Conservation (phyloP, 2,888 invertebrate genomes). For the Steinernema carpocapsae region DNA sequence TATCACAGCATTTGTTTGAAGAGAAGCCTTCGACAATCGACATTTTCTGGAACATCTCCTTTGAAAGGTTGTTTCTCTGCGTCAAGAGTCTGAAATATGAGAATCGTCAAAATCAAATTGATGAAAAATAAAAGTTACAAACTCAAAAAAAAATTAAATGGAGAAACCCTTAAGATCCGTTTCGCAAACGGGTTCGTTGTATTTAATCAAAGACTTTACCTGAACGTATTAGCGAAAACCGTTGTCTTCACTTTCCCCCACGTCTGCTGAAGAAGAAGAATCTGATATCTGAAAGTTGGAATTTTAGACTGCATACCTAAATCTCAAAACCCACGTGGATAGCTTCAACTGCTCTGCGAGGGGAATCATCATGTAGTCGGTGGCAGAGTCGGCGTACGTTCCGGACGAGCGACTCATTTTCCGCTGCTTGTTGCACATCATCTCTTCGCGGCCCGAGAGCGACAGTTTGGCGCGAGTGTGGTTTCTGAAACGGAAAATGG, state of each 20-base stretch:
- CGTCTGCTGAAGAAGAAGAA: constrained; percentile 57
- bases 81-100: constrained; percentile 43
- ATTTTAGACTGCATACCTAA: not conserved
- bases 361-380: constrained; percentile 24
- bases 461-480: constrained; percentile 37
- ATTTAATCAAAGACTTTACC: too few species aligned
- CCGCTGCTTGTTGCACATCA: constrained; percentile 27
- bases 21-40: constrained; percentile 65
- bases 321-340: constrained; percentile 43
- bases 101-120: too few species aligned
- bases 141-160: too few species aligned
- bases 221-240: constrained; percentile 61
- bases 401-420: not conserved
- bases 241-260: constrained; percentile 60
- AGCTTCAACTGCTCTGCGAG: constrained; percentile 46
- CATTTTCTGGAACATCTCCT: constrained; percentile 67
- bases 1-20: constrained; percentile 53
- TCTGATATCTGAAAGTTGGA: constrained; percentile 59
- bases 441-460: constrained; percentile 30
- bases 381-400: constrained; percentile 3
- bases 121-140: not conserved
- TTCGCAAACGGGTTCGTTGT: too few species aligned
- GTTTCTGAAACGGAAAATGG: not conserved
- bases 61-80: constrained; percentile 40
- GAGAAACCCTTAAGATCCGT: too few species aligned